Evolutionary conservation across 2,888 invertebrate genomes (phyloP), one percentile per base, ranked within the genome.

Genomic region (Epinotia bilunana): DNA sequence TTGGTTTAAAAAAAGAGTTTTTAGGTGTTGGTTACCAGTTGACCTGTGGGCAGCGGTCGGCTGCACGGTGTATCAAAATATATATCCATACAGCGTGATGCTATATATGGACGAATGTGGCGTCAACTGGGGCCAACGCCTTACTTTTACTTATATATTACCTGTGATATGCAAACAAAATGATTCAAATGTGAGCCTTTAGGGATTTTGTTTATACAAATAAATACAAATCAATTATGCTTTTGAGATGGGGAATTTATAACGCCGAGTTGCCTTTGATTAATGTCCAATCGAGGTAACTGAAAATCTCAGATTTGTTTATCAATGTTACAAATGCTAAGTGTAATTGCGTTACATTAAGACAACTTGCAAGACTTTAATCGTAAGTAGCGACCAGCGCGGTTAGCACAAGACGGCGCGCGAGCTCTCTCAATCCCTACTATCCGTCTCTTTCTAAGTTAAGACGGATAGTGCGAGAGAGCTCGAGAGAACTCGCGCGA

Each of bases 1-100:
- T 85, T 82, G 86, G 84, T 81, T 23, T 3, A 58, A 28, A 58
- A 58, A 20, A 16, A 33, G 33, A 16, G 9, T 11, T 57, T 60
- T 7, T 39, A 9, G 9, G 39, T 39, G 39, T 39, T 2, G 39
- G 39, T 9, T 39, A 39, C 39, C 39, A 39, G 39, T 39, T 39
- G 39, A 39, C 33, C 33, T 4, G 39, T 9, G 9, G 39, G 9
- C 39, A 39, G 39, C 9, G 39, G 39, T 9, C 7, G 39, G 39
- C 39, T 39, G 39, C 39, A 39, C 9, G 39, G 9, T 39, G 39
- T 39, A 39, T 39, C 9, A 39, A 39, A 39, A 39, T 39, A 39
- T 7, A 39, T 39, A 7, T 39, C 33, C 9, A 39, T 39, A 39
- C 39, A 39, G 9, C 9, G 39, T 39, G 9, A 39, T 9, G 39